Conservation (phyloP, 1,140 invertebrate genomes). For the Calycopis cecrops region DNA sequence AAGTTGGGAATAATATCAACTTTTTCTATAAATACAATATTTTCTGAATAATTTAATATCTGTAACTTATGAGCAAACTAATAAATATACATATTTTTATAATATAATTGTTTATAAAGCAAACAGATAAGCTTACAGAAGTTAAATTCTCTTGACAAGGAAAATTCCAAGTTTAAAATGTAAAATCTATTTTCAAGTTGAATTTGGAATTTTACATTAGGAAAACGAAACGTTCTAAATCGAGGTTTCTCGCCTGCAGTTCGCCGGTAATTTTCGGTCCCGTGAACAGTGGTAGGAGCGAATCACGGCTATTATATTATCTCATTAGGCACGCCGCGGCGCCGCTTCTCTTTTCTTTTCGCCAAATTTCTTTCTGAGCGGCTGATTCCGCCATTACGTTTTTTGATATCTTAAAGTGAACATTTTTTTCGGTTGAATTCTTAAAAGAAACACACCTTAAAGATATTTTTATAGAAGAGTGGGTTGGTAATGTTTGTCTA, state of each 20-base stretch:
- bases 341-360: conserved; percentile 56
- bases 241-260: conserved; percentile 52
- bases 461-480: no score
- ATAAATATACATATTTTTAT: no score
- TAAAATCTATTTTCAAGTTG: conserved; percentile 33
- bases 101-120: no score
- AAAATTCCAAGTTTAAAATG: conserved; percentile 17
- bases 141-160: no score
- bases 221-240: conserved; percentile 42
- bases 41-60: no score
- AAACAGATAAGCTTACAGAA: no score
- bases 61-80: no score
- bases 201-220: conserved; percentile 43
- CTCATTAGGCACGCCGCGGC: conserved; percentile 66
- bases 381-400: conserved; percentile 57
- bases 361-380: conserved; percentile 65
- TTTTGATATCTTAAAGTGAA: conserved; percentile 28
- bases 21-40: no score
- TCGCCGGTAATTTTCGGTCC: conserved; percentile 69
- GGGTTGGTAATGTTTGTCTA: no score
- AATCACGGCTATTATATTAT: conserved; percentile 73
- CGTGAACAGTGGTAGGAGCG: conserved; percentile 51
- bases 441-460: not conserved
- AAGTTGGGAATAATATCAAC: no score
- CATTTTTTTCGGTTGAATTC: conserved; percentile 15